Evolutionary conservation across 1,140 invertebrate species (phyloP).

Genomic region (Cydia amplana): DNA sequence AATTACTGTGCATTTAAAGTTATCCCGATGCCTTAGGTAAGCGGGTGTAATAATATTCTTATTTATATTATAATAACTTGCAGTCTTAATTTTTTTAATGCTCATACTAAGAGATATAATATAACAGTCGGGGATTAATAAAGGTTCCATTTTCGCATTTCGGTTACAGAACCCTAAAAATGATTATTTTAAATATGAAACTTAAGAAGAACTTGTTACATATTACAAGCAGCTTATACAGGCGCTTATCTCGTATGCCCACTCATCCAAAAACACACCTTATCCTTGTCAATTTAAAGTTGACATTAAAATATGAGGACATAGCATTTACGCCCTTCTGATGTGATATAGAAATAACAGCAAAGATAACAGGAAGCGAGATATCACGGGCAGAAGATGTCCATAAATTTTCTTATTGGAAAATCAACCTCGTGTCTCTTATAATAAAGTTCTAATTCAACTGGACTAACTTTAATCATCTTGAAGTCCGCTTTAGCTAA

Average conservation of each 20-base stretch:
- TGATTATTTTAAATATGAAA: no score
- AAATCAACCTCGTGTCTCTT: background rate
- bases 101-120: no score
- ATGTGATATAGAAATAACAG: background rate
- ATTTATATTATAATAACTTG: no score
- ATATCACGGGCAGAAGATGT: background rate
- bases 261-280: background rate
- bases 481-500: background rate
- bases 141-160: no score
- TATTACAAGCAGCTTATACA: no score
- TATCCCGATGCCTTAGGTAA: no score
- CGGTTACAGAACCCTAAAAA: no score
- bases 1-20: no score
- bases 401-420: background rate
- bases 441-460: constrained; percentile 7
- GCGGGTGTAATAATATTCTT: no score
- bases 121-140: no score
- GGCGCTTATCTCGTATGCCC: background rate
- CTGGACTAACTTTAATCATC: background rate
- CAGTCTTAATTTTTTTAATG: no score
- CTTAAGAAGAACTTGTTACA: no score
- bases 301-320: background rate
- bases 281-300: background rate
- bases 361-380: background rate
- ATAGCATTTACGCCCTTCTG: background rate